These are phyloP conservation scores for Pollenia labialis DNA, from an alignment of 2,888 invertebrate genomes.

Conservation along the genomic window DNA sequence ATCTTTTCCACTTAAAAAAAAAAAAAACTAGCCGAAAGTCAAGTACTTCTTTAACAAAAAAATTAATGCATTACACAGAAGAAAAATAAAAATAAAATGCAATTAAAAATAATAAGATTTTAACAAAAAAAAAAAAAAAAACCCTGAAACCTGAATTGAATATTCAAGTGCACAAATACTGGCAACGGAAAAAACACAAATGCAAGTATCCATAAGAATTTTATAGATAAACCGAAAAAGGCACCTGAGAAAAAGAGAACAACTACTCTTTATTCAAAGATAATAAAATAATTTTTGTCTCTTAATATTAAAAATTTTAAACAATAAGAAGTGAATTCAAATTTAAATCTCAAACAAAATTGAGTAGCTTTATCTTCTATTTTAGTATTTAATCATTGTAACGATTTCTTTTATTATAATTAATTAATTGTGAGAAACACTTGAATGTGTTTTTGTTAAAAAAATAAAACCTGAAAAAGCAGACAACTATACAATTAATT, in stretches of 20 bases:
- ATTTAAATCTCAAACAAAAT: background rate
- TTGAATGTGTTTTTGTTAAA: constrained; percentile 15
- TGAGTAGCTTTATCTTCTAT: background rate
- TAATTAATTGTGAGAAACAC: constrained; percentile 14
- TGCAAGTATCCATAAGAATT: no score
- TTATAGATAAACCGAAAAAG: background rate
- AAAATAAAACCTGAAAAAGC: constrained; percentile 37
- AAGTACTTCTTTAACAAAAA: constrained; percentile 64
- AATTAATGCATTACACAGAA: constrained; percentile 40
- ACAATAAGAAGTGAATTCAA: background rate
- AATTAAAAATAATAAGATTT: constrained; percentile 2
- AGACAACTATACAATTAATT: background rate
- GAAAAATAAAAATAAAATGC: constrained; percentile 13
- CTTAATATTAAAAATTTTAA: background rate
- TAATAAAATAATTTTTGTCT: background rate
- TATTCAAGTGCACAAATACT: constrained; percentile 45
- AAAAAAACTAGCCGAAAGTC: constrained; percentile 43
- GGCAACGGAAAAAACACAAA: background rate
- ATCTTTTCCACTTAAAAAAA: constrained; percentile 33
- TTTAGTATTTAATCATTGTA: background rate
- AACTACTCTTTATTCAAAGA: background rate
- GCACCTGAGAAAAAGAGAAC: no score
- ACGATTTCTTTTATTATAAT: background rate
- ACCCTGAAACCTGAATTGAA: constrained; percentile 48
- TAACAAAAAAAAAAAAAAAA: constrained; percentile 17